Base-by-base conservation (phyloP, 2,113 vertebrate species). In the Poeciliopsis occidentalis region DNA sequence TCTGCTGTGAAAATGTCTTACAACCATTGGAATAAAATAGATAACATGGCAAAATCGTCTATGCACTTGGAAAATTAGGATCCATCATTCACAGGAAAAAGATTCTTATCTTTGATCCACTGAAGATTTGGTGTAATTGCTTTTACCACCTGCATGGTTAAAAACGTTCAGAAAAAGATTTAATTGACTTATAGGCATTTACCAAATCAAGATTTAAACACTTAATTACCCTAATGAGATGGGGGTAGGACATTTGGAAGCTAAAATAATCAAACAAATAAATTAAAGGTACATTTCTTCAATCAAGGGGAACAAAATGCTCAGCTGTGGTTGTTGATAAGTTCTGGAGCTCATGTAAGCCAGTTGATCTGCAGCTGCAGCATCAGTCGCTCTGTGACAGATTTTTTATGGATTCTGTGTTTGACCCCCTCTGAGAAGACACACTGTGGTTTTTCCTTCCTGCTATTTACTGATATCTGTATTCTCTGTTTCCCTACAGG, bases 401-500 rank as follows among this genome's bases (percentile, higher is more conserved):
- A 71, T n/a, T 57, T n/a, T 57, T 51, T 61, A 57, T 37, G 71
- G 57, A n/a, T 60, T n/a, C 69, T 67, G 51, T 62, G 41, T 67
- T 75, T 69, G 67, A 69, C 64, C 22, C 78, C 64, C 64, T 64
- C 60, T 22, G 72, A 71, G 68, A 77, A 44, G 61, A 67, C 34
- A 6, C 3, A 39, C 64, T 57, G 39, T 60, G 29, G 65, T 19
- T 71, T 87, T 87, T 77, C 69, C 70, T 80, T 64, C 69, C 57
- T 47, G 37, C 66, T 71, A 26, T 85, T 91, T 71, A 73, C 47
- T 41, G 34, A 84, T 84, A 72, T 65, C 64, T 65, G 61, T 63
- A 34, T 66, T 66, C 74, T 85, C 77, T 73, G 71, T 87, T 76
- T 87, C 75, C 69, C 81, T 80, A 73, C 89, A 99, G 98, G 98